These are phyloP conservation scores for Homalodisca vitripennis DNA, from an alignment of 1,140 invertebrate species.

Conservation along the genomic window DNA sequence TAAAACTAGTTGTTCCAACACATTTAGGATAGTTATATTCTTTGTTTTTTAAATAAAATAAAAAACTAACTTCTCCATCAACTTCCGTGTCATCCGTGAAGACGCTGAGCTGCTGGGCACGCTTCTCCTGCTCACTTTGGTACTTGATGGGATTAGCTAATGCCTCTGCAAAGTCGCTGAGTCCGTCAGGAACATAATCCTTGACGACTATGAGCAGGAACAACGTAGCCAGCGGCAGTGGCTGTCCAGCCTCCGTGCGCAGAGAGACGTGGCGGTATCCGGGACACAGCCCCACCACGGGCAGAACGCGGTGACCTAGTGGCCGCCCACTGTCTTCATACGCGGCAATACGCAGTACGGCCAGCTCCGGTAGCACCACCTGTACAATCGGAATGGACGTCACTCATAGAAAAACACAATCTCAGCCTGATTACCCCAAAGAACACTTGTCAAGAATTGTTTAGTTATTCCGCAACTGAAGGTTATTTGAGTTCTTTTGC, in stretches of 20 bases:
- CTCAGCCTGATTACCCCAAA: no score
- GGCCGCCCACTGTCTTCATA: conserved; percentile 95
- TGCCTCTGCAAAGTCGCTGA: conserved; percentile 93
- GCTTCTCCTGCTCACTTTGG: conserved; percentile 90
- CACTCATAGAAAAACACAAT: no score
- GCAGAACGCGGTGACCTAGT: conserved; percentile 94
- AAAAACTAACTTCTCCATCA: conserved; percentile 13
- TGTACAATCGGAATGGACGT: conserved; percentile 51
- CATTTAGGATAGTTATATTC: no score
- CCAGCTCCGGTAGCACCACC: conserved; percentile 96
- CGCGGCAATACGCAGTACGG: conserved; percentile 91
- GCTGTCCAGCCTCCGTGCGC: conserved; percentile 92
- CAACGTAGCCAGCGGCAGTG: conserved; percentile 82
- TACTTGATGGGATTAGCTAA: conserved; percentile 97
- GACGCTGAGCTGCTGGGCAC: conserved; percentile 85
- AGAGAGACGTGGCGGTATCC: conserved; percentile 88
- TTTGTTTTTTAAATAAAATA: not conserved
- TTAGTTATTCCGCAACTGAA: no score
- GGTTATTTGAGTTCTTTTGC: no score
- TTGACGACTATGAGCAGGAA: conserved; percentile 94
- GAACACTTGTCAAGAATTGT: no score
- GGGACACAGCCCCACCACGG: conserved; percentile 93
- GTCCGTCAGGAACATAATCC: conserved; percentile 95
- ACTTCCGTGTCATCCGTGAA: conserved; percentile 70
- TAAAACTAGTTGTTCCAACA: no score